Conservation (phyloP, 2,113 vertebrate species). For the Scomber japonicus region DNA sequence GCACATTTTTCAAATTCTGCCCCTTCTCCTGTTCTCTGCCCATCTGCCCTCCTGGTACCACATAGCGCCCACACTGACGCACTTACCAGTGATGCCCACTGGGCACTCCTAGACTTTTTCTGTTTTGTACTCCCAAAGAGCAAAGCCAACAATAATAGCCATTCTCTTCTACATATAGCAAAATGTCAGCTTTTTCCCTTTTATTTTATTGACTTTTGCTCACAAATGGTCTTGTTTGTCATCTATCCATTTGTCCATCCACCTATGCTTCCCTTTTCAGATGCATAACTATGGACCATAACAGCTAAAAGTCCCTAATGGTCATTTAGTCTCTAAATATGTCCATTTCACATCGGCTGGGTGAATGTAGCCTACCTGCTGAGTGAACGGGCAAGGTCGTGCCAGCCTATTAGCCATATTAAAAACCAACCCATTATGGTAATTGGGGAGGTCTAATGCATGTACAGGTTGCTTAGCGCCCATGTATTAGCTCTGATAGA, state of each 20-base stretch:
- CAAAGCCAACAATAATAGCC: conserved; percentile 64
- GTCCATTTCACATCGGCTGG: conserved; percentile 78
- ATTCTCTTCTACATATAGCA: conserved; percentile 57
- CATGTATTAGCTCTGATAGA: conserved; percentile 86
- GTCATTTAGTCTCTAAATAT: conserved; percentile 83
- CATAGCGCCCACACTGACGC: conserved; percentile 79
- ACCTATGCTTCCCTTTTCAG: conserved; percentile 46
- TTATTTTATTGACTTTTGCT: conserved; percentile 51
- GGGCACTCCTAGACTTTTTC: conserved; percentile 71
- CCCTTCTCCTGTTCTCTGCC: conserved; percentile 59
- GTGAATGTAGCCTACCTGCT: conserved; percentile 75
- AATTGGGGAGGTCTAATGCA: conserved; percentile 86
- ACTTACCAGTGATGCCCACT: conserved; percentile 66
- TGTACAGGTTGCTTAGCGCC: conserved; percentile 84
- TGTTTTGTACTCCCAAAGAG: conserved; percentile 62
- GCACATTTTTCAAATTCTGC: conserved; percentile 87
- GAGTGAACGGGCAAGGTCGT: conserved; percentile 86
- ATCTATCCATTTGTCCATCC: conserved; percentile 55
- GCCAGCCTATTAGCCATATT: conserved; percentile 88
- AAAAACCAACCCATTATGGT: conserved; percentile 87
- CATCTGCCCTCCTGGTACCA: conserved; percentile 57
- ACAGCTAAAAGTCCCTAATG: conserved; percentile 74
- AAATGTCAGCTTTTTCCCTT: conserved; percentile 37
- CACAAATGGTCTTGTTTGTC: conserved; percentile 62
- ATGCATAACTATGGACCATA: conserved; percentile 71